phyloP scores from a whole-genome alignment of 1,140 invertebrate species.

The Phymorhynchus buccinoides region DNA sequence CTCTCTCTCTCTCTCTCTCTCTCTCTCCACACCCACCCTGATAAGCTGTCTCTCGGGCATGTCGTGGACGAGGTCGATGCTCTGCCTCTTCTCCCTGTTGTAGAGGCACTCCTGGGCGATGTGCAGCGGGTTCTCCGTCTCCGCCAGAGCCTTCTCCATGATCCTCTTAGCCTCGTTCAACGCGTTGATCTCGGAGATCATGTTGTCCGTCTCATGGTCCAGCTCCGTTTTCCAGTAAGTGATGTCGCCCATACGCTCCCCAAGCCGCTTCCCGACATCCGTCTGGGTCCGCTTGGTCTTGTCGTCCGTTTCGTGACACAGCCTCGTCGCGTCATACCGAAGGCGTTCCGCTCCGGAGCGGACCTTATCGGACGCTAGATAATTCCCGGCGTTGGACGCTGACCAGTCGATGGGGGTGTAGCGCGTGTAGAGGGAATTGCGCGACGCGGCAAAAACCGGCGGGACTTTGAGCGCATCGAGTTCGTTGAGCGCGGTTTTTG shows the following conservation, averaged over 20 bases:
- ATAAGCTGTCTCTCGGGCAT: conserved; percentile 86
- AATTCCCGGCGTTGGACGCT: conserved; percentile 87
- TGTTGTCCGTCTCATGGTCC: conserved; percentile 86
- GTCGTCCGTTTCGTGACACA: conserved; percentile 73
- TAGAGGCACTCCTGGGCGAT: conserved; percentile 95
- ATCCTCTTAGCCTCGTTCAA: conserved; percentile 83
- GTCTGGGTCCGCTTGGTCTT: conserved; percentile 72
- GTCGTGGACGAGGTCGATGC: conserved; percentile 87
- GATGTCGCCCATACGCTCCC: conserved; percentile 92
- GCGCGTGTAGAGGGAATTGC: conserved; percentile 74
- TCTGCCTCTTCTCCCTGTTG: conserved; percentile 88
- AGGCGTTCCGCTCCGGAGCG: conserved; percentile 71
- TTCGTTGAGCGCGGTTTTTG: conserved; percentile 65
- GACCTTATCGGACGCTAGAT: conserved; percentile 84
- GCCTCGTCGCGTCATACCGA: conserved; percentile 69
- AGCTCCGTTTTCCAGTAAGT: conserved; percentile 95
- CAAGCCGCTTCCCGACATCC: conserved; percentile 75
- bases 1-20: too few species aligned
- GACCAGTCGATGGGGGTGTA: conserved; percentile 94
- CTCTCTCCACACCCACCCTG: conserved; percentile 70
- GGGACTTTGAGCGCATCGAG: conserved; percentile 73
- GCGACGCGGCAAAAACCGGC: conserved; percentile 72
- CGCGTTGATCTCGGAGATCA: conserved; percentile 86
- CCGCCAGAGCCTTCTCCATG: conserved; percentile 87
- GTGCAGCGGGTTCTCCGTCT: conserved; percentile 91